These are phyloP conservation scores for Sarcophaga rosellei DNA, from an alignment of 2,888 invertebrate species.

Conservation along the genomic window DNA sequence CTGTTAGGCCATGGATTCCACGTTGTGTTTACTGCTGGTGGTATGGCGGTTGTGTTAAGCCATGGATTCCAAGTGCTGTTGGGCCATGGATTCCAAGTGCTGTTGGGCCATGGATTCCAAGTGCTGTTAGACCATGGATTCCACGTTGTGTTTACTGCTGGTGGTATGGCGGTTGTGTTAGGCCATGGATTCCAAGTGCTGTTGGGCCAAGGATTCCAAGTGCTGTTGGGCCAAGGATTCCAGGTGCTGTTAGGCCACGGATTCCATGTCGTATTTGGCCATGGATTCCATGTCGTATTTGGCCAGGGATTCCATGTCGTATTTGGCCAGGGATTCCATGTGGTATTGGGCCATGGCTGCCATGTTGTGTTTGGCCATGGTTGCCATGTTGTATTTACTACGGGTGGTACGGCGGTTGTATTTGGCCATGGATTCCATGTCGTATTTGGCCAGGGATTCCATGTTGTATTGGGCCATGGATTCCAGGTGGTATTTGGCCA, in stretches of 20 bases:
- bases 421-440: background rate
- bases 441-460: background rate
- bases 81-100: background rate
- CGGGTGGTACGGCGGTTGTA: background rate
- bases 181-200: background rate
- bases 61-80: background rate
- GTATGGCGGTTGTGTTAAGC: background rate
- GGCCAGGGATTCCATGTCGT: background rate
- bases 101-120: background rate
- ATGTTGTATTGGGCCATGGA: background rate
- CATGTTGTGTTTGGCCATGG: background rate
- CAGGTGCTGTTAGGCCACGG: background rate
- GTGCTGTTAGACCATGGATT: background rate
- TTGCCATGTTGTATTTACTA: background rate
- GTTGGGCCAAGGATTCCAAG: background rate
- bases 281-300: background rate
- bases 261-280: background rate
- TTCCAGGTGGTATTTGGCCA: background rate
- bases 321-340: slow-evolving; percentile 9
- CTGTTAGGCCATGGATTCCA: slow-evolving; percentile 2
- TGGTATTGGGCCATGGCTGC: slow-evolving; percentile 5
- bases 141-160: background rate
- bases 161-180: background rate
- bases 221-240: background rate
- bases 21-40: too few species aligned